Conservation (phyloP, 2,888 invertebrate genomes). For the Hyposoter dolosus region DNA sequence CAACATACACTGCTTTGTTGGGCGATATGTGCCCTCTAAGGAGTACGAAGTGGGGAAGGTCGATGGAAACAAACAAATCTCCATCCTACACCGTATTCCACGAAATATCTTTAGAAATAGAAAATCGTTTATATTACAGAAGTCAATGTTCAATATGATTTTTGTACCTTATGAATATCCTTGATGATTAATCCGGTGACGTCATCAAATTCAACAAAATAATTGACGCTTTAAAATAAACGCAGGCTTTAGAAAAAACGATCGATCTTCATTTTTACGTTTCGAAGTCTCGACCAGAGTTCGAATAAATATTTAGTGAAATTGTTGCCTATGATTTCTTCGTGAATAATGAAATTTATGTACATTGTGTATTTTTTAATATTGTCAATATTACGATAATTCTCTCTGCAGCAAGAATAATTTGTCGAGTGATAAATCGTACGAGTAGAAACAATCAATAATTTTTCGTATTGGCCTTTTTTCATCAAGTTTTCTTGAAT, state of each 20-base stretch:
- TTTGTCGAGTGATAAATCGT: background rate
- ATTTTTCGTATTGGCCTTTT: background rate
- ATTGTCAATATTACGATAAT: constrained; percentile 28
- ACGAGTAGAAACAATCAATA: background rate
- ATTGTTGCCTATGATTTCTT: background rate
- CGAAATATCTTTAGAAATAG: background rate
- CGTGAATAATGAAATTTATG: background rate
- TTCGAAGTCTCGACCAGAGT: background rate
- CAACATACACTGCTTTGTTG: background rate
- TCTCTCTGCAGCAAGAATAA: background rate
- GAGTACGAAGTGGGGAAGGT: background rate
- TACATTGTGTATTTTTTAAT: constrained; percentile 17
- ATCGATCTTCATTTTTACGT: background rate
- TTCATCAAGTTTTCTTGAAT: background rate
- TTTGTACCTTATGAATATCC: background rate
- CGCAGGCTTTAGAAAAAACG: background rate
- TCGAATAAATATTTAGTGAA: background rate
- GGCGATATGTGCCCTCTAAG: background rate
- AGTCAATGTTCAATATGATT: background rate
- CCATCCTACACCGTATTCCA: background rate
- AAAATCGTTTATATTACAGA: background rate
- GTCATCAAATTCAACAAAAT: background rate
- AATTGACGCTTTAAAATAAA: background rate
- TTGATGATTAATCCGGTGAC: background rate
- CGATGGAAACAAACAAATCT: background rate